Conservation (phyloP, 2,888 invertebrate species). For the Pammene aurita region DNA sequence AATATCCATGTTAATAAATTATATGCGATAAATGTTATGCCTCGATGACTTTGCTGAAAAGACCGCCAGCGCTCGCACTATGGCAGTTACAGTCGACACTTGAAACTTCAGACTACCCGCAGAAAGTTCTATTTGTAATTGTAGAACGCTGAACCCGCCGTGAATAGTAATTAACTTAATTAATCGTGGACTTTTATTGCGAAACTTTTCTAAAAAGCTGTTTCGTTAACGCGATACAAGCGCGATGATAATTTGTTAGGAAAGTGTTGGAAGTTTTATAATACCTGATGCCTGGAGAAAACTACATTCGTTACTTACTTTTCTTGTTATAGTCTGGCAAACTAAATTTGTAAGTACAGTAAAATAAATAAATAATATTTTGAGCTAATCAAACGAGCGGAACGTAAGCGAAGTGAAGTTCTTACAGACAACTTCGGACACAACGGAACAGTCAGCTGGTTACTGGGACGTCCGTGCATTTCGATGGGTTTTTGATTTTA, state of each 20-base stretch:
- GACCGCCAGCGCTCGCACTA: background rate
- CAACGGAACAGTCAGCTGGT: too few relatives aligned
- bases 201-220: slow-evolving; percentile 16
- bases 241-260: background rate
- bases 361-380: too few relatives aligned
- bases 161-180: slow-evolving; percentile 34
- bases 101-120: slow-evolving; percentile 26
- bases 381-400: too few relatives aligned
- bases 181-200: slow-evolving; percentile 21
- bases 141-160: slow-evolving; percentile 15
- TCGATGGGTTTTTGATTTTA: too few relatives aligned
- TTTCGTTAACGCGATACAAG: slow-evolving; percentile 2
- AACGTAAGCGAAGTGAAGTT: too few relatives aligned
- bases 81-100: slow-evolving; percentile 18
- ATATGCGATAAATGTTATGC: too few relatives aligned
- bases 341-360: too few relatives aligned
- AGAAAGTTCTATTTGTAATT: slow-evolving; percentile 30
- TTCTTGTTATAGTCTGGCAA: too few relatives aligned
- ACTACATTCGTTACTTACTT: too few relatives aligned
- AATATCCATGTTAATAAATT: background rate
- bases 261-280: background rate
- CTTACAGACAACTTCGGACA: too few relatives aligned
- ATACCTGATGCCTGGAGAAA: too few relatives aligned
- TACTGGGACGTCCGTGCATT: too few relatives aligned
- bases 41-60: background rate